phyloP scores from a whole-genome alignment of 2,113 vertebrate genomes.

The Azemiops feae region DNA sequence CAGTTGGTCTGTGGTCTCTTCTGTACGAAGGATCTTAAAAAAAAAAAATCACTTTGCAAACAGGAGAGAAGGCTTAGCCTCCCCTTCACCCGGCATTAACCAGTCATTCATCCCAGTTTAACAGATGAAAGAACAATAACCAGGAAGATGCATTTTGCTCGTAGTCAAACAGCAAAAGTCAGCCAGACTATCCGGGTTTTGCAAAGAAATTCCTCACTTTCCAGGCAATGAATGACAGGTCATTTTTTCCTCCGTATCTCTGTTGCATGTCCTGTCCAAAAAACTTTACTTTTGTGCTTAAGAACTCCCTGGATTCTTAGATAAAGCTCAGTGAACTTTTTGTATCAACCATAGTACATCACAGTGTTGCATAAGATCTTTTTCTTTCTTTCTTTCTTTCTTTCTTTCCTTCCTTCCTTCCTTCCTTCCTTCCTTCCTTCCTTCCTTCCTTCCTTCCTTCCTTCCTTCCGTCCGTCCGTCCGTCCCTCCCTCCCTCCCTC shows the following conservation, averaged over 20 bases:
- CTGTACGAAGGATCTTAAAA: background rate
- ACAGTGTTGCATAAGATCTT: background rate
- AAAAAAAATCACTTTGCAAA: background rate
- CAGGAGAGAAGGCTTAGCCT: background rate
- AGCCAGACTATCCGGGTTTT: background rate
- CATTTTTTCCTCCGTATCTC: background rate
- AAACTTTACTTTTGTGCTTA: background rate
- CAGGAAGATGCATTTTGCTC: background rate
- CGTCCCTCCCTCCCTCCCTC: too few species aligned
- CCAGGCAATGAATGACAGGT: background rate
- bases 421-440: background rate
- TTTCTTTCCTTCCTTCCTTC: too few species aligned
- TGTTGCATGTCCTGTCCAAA: background rate
- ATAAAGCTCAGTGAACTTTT: background rate
- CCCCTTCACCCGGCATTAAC: background rate
- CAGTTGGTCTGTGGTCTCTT: background rate
- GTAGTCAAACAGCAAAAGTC: background rate
- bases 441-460: background rate
- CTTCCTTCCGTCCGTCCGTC: too few species aligned
- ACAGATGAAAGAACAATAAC: background rate
- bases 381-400: too few species aligned
- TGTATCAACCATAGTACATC: background rate
- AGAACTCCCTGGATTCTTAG: background rate
- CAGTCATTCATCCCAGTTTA: slow-evolving; percentile 14
- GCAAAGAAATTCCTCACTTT: background rate